Conservation (phyloP, 2,113 vertebrate species). For the Lota lota region DNA sequence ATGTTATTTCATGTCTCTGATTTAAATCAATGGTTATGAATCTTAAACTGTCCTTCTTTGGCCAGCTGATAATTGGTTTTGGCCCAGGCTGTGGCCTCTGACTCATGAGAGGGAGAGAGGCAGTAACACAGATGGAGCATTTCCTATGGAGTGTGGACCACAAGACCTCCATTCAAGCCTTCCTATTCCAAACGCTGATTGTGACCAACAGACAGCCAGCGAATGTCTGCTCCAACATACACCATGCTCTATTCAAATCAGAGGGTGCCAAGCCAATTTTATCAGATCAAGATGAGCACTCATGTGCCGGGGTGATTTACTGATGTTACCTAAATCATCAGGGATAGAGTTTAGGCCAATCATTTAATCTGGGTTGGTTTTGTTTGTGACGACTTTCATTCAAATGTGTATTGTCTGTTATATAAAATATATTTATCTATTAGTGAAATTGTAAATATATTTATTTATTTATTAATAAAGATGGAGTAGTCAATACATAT, state of each 20-base stretch:
- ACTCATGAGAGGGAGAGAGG: conserved; percentile 84
- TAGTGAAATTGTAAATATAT: not conserved
- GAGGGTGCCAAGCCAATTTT: conserved; percentile 24
- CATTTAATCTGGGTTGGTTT: not conserved
- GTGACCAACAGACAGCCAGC: conserved; percentile 28
- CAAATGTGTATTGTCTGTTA: not conserved
- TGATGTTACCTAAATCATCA: too few species aligned
- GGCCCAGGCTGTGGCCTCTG: conserved; percentile 71
- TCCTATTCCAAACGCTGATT: conserved; percentile 42
- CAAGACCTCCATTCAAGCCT: conserved; percentile 68
- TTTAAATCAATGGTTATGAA: conserved; percentile 68
- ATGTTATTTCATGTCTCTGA: conserved; percentile 50
- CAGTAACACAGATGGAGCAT: conserved; percentile 79
- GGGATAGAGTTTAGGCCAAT: not conserved
- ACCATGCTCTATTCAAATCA: conserved; percentile 37
- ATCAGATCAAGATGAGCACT: conserved; percentile 28
- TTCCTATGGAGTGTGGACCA: conserved; percentile 56
- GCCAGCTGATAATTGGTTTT: conserved; percentile 82
- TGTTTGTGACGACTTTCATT: not conserved
- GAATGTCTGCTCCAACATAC: conserved; percentile 22
- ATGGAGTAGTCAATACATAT: too few species aligned
- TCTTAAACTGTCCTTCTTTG: conserved; percentile 83
- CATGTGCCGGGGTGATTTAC: conserved; percentile 22
- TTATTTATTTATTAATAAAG: too few species aligned
- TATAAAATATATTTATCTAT: not conserved